A percentile compares a stretch with the other conserved stretches of the same genome.
Conservation (phyloP, 1,140 invertebrate genomes). For the Brachionus rubens region DNA sequence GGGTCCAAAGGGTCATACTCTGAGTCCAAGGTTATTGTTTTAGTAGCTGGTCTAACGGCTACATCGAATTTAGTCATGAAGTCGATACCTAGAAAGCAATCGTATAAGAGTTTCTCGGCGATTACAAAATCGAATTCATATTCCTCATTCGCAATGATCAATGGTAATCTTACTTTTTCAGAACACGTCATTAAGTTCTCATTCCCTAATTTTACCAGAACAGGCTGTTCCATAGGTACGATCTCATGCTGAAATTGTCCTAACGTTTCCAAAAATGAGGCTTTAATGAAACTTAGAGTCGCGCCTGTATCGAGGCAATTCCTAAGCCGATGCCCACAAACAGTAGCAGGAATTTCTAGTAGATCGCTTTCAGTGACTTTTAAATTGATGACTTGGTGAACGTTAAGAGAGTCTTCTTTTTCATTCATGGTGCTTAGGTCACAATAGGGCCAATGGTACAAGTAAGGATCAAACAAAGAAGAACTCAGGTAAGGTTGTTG, state of each 20-base stretch:
- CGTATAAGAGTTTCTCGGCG: not conserved
- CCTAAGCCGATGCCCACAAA: not conserved
- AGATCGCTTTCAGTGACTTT: not conserved
- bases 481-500: too few relatives aligned
- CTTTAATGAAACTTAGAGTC: not conserved
- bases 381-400: not conserved
- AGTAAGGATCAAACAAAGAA: too few relatives aligned
- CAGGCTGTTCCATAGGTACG: not conserved
- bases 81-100: not conserved
- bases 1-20: not conserved
- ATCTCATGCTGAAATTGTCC: not conserved
- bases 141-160: not conserved
- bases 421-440: too few relatives aligned
- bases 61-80: not conserved
- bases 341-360: not conserved
- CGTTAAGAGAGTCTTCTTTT: too few relatives aligned
- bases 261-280: not conserved
- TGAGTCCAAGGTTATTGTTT: not conserved
- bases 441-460: too few relatives aligned
- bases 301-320: slow-evolving; percentile 9
- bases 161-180: not conserved
- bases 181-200: not conserved
- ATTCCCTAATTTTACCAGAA: not conserved
- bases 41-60: not conserved
- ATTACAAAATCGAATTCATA: not conserved